Evolutionary conservation across 2,888 invertebrate species (phyloP).

Genomic region (Drosophila emarginata): DNA sequence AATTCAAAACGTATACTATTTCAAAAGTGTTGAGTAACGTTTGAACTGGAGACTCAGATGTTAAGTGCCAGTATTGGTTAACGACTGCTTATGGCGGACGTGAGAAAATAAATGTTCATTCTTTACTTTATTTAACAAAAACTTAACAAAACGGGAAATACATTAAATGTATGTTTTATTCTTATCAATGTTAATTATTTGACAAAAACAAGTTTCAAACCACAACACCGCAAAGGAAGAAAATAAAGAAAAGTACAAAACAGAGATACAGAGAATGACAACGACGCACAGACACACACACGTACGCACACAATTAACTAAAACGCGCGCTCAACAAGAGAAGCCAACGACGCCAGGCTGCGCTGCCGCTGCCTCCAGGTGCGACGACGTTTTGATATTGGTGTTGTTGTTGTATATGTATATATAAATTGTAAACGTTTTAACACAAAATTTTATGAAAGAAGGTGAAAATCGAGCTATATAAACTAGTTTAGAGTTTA

Average conservation of each 20-base stretch:
- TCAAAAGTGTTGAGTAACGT: neutral
- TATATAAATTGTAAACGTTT: conserved; percentile 7
- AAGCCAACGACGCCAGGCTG: conserved; percentile 21
- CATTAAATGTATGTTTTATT: conserved; percentile 2
- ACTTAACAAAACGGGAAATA: neutral
- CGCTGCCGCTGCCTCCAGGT: conserved; percentile 54
- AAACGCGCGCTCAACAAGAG: conserved; percentile 50
- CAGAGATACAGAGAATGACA: conserved; percentile 5
- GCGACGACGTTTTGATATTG: conserved; percentile 35
- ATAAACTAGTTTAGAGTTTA: neutral
- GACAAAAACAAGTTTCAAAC: conserved; percentile 4
- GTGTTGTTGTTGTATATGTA: conserved; percentile 35
- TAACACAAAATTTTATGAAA: conserved; percentile 23
- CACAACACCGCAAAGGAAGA: conserved; percentile 81
- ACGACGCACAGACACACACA: conserved; percentile 42
- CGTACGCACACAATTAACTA: conserved; percentile 37
- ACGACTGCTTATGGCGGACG: neutral
- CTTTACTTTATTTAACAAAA: neutral
- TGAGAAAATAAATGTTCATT: neutral
- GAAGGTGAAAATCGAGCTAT: conserved; percentile 5
- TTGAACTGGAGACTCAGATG: neutral
- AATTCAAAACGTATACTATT: neutral
- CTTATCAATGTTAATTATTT: conserved; percentile 3
- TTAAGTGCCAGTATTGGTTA: neutral
- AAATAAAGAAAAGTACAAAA: conserved; percentile 4